These are phyloP conservation scores for Sebastes alutus DNA, from an alignment of 2,797 vertebrate genomes.

Conservation along the genomic window DNA sequence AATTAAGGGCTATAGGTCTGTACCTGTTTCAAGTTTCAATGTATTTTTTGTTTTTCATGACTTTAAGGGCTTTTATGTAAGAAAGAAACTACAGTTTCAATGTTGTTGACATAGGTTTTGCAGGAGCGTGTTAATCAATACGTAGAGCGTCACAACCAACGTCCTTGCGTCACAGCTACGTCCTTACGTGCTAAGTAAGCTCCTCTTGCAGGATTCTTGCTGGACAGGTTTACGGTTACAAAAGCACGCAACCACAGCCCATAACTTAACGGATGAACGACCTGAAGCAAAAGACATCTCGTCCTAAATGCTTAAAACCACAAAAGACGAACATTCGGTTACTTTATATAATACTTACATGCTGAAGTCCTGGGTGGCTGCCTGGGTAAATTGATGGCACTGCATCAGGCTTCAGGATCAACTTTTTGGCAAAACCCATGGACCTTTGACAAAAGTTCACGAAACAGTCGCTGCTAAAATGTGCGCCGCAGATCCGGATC, in stretches of 20 bases:
- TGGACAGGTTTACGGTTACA: not conserved
- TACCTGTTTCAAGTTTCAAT: no score
- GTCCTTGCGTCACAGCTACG: not conserved
- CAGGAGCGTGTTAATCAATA: not conserved
- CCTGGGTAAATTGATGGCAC: not conserved
- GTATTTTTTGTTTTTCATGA: no score
- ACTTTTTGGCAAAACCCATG: conserved; percentile 13
- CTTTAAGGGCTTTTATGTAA: no score
- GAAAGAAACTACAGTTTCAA: no score
- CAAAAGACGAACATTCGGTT: not conserved
- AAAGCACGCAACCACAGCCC: not conserved
- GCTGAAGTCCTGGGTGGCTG: not conserved
- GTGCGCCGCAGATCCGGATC: not conserved
- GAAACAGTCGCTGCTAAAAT: conserved; percentile 9
- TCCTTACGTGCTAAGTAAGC: not conserved
- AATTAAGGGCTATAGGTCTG: no score
- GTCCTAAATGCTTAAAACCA: not conserved
- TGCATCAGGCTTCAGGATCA: not conserved
- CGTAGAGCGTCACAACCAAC: not conserved
- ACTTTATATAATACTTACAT: not conserved
- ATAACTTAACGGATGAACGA: not conserved
- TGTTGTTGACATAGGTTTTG: not conserved
- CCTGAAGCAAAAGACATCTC: not conserved
- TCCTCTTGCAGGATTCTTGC: no score
- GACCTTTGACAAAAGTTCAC: not conserved